Conservation (phyloP, 2,797 vertebrate genomes). For the Synaphobranchus kaupii region DNA sequence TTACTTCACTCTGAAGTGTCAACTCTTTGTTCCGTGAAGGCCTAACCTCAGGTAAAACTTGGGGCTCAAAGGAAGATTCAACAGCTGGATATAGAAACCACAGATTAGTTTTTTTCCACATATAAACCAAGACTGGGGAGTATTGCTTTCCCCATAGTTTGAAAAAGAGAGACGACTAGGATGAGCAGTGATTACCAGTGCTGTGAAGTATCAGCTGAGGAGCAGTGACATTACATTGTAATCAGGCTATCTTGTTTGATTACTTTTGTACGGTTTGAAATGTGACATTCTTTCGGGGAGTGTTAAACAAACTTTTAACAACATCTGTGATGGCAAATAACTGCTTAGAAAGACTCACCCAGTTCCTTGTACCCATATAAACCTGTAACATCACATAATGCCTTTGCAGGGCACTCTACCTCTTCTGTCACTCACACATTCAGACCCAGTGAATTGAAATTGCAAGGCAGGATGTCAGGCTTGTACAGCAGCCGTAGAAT, state of each 20-base stretch:
- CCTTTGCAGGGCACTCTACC: slow-evolving; percentile 39
- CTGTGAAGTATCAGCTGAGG: not conserved
- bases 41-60: not conserved
- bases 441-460: slow-evolving; percentile 57
- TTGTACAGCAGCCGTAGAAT: slow-evolving; percentile 45
- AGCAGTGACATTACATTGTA: not conserved
- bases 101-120: not conserved
- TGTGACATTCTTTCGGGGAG: slow-evolving; percentile 33
- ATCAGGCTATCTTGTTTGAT: not conserved
- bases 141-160: not conserved
- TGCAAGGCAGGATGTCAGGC: slow-evolving; percentile 53
- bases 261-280: not conserved
- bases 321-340: slow-evolving; percentile 53
- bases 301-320: slow-evolving; percentile 42
- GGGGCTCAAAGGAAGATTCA: not conserved
- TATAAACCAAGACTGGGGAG: not conserved
- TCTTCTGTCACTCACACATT: slow-evolving; percentile 59
- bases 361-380: slow-evolving; percentile 41
- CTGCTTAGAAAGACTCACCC: slow-evolving; percentile 44
- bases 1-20: not conserved
- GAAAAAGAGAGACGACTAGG: not conserved
- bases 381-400: slow-evolving; percentile 46
- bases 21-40: not conserved
- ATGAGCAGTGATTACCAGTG: not conserved
- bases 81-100: not conserved